Evolutionary conservation across 1,140 invertebrate species (phyloP).

Genomic region (Calliopsis andreniformis): DNA sequence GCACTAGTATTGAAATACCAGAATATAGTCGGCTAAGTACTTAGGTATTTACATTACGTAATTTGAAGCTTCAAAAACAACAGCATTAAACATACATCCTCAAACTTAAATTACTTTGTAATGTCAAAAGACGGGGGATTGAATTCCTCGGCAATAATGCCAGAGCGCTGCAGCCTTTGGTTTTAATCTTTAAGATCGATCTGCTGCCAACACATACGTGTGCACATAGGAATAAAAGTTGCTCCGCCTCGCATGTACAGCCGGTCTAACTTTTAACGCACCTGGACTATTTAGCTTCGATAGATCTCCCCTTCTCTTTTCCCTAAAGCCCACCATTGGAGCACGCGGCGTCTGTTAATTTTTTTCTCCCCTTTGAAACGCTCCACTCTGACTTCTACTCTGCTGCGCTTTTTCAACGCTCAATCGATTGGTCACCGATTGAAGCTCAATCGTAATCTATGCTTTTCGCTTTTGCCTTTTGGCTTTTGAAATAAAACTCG

Average conservation of each 20-base stretch:
- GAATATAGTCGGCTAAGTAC: too few relatives aligned
- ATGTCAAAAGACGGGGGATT: conserved; percentile 34
- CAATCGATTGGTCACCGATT: conserved; percentile 48
- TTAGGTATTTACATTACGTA: too few relatives aligned
- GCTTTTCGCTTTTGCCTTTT: conserved; percentile 20
- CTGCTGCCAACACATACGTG: too few relatives aligned
- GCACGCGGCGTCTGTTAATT: conserved; percentile 59
- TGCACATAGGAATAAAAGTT: conserved; percentile 31
- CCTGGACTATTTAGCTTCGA: conserved; percentile 48
- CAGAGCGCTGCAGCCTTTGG: too few relatives aligned
- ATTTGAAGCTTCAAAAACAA: too few relatives aligned
- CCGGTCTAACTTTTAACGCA: conserved; percentile 51
- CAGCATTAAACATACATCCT: too few relatives aligned
- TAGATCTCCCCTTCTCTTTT: conserved; percentile 29
- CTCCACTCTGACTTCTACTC: conserved; percentile 40
- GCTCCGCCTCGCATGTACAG: conserved; percentile 26
- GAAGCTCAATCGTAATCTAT: conserved; percentile 41
- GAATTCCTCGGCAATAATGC: too few relatives aligned
- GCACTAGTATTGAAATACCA: too few relatives aligned
- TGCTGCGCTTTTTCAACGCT: conserved; percentile 44
- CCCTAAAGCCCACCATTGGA: conserved; percentile 33
- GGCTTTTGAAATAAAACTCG: conserved; percentile 16
- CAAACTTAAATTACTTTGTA: too few relatives aligned
- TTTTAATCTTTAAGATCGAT: too few relatives aligned
- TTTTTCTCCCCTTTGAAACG: conserved; percentile 54